Evolutionary conservation across 2,888 invertebrate genomes (phyloP).

Genomic region (Agrochola circellaris): DNA sequence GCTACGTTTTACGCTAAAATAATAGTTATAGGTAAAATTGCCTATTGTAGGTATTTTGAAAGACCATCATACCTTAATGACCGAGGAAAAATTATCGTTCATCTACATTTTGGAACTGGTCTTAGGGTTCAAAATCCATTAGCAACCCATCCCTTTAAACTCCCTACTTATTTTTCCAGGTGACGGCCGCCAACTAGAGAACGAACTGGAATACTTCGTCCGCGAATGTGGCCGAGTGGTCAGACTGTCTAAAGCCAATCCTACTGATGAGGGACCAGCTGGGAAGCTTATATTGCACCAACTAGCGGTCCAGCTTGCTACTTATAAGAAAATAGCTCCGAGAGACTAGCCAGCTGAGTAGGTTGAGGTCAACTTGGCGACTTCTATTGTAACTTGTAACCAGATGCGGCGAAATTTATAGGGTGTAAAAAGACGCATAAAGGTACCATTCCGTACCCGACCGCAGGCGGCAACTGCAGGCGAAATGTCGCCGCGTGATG

Average conservation of each 20-base stretch:
- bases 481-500: too few relatives aligned
- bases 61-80: too few relatives aligned
- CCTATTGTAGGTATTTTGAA: too few relatives aligned
- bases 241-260: conserved; percentile 94
- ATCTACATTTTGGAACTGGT: background rate
- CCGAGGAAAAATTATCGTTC: background rate
- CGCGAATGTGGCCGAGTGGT: conserved; percentile 95
- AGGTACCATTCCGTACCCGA: too few relatives aligned
- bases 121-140: background rate
- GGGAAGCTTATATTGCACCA: conserved; percentile 94
- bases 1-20: too few relatives aligned
- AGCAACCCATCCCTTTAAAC: background rate
- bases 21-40: too few relatives aligned
- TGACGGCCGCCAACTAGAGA: conserved; percentile 89
- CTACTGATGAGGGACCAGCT: conserved; percentile 90
- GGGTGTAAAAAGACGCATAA: too few relatives aligned
- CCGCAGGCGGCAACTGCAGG: too few relatives aligned
- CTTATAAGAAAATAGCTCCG: conserved; percentile 94
- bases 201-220: conserved; percentile 97
- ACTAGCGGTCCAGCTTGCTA: conserved; percentile 94
- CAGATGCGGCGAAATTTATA: background rate
- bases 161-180: conserved; percentile 69
- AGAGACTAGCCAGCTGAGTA: conserved; percentile 74
- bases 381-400: background rate
- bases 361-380: background rate